These are phyloP conservation scores for Altica lythri DNA, from an alignment of 2,888 invertebrate species.

Conservation along the genomic window DNA sequence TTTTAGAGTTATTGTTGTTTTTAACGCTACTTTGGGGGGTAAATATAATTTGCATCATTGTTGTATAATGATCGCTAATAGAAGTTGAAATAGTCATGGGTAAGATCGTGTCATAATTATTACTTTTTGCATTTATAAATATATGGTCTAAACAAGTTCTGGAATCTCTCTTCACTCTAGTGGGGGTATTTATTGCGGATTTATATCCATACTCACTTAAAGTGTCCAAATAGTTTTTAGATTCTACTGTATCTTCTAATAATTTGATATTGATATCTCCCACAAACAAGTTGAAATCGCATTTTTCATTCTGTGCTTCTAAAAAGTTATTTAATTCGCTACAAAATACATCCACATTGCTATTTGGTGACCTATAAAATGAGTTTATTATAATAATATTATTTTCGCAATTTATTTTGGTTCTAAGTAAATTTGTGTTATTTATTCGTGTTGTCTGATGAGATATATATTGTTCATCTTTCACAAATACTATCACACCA, in stretches of 20 bases:
- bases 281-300: not conserved
- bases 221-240: not conserved
- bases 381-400: slow-evolving; percentile 2
- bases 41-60: not conserved
- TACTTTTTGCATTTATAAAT: not conserved
- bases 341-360: not conserved
- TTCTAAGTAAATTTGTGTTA: not conserved
- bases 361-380: slow-evolving; percentile 12
- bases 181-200: not conserved
- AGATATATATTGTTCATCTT: slow-evolving; percentile 5
- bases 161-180: not conserved
- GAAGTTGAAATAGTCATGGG: not conserved
- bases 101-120: not conserved
- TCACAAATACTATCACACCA: slow-evolving; percentile 5
- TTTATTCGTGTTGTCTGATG: slow-evolving; percentile 6
- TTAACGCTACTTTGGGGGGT: not conserved
- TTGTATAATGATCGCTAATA: not conserved
- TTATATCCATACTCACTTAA: slow-evolving; percentile 6
- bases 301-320: not conserved
- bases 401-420: slow-evolving; percentile 3
- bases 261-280: slow-evolving; percentile 6
- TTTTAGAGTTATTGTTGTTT: not conserved
- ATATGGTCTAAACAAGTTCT: not conserved
- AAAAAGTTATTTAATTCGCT: not conserved
- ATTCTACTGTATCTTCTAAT: not conserved